Conservation (phyloP, 2,797 vertebrate species). For the Karalla daura region DNA sequence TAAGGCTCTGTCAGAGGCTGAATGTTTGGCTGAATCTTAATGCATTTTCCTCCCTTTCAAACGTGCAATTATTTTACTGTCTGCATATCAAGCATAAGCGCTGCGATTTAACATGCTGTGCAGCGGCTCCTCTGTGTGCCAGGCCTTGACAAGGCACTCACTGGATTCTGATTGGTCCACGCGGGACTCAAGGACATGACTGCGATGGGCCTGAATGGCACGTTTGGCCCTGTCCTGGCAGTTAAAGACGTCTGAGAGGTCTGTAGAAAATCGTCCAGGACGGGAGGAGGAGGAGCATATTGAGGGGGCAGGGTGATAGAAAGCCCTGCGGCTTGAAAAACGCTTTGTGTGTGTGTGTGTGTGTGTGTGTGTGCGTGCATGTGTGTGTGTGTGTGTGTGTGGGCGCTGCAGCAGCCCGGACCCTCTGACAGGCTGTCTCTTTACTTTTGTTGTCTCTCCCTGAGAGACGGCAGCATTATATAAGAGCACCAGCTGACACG, state of each 20-base stretch:
- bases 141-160: background rate
- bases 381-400: slow-evolving; percentile 7
- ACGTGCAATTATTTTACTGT: background rate
- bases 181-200: background rate
- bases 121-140: background rate
- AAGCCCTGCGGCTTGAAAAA: slow-evolving; percentile 5
- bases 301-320: background rate
- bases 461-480: slow-evolving; percentile 58
- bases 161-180: background rate
- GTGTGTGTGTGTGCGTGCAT: slow-evolving; percentile 19
- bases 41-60: background rate
- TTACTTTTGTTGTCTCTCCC: slow-evolving; percentile 38
- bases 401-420: slow-evolving; percentile 33
- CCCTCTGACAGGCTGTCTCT: slow-evolving; percentile 61
- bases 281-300: background rate
- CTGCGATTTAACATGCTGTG: background rate
- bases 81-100: background rate
- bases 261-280: no score
- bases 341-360: slow-evolving; percentile 7
- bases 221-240: background rate
- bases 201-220: slow-evolving; percentile 29
- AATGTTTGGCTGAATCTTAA: background rate
- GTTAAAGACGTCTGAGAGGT: slow-evolving; percentile 3
- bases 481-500: slow-evolving; percentile 43
- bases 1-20: background rate